Evolutionary conservation across 1,140 invertebrate species (phyloP).

Genomic region (Dufourea novaeangliae): DNA sequence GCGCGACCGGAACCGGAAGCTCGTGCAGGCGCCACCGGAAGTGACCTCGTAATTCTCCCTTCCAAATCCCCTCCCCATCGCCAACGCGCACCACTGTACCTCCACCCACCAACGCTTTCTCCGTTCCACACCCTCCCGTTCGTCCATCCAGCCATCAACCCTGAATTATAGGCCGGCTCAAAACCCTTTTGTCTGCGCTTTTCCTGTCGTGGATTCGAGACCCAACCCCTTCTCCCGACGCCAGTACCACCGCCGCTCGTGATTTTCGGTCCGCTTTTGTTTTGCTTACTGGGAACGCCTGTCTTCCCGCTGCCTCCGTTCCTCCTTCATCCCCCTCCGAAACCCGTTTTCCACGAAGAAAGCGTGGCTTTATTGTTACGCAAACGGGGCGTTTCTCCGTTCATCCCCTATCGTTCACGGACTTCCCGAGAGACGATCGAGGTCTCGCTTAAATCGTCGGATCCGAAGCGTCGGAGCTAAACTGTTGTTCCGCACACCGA

Average conservation of each 20-base stretch:
- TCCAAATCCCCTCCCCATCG: slow-evolving; percentile 58
- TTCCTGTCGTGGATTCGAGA: slow-evolving; percentile 76
- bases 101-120: slow-evolving; percentile 31
- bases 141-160: slow-evolving; percentile 78
- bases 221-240: slow-evolving; percentile 24
- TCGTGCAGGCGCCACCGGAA: slow-evolving; percentile 81
- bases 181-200: slow-evolving; percentile 80
- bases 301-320: slow-evolving; percentile 20
- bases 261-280: slow-evolving; percentile 65
- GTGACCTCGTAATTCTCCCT: slow-evolving; percentile 81
- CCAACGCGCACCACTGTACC: slow-evolving; percentile 3
- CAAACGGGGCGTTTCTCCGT: slow-evolving; percentile 15
- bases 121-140: slow-evolving; percentile 23
- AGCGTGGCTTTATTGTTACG: slow-evolving; percentile 49
- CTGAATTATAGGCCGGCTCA: slow-evolving; percentile 80
- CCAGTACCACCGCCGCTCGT: slow-evolving; percentile 6
- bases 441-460: background rate
- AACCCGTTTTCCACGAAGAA: slow-evolving; percentile 27
- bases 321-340: slow-evolving; percentile 2
- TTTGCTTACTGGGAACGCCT: slow-evolving; percentile 48
- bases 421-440: slow-evolving; percentile 9
- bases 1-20: slow-evolving; percentile 79
- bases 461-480: background rate
- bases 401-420: slow-evolving; percentile 15
- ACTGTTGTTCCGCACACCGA: background rate